These are phyloP conservation scores for Lamproptera curius DNA, from an alignment of 2,888 invertebrate genomes.

Conservation along the genomic window DNA sequence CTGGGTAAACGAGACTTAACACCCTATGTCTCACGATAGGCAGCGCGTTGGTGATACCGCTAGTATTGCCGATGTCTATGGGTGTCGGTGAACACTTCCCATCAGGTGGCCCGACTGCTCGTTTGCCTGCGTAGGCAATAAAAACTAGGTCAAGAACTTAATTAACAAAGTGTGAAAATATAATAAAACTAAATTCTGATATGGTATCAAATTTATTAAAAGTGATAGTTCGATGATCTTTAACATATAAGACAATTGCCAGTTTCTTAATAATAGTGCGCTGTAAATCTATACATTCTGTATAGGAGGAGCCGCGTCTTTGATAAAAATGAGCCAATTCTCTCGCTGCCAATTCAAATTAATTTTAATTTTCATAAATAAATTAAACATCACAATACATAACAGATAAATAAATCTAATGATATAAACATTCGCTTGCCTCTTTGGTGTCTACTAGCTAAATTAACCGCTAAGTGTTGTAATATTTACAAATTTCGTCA, in stretches of 20 bases:
- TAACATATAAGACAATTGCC: constrained; percentile 20
- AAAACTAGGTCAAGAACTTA: too few species aligned
- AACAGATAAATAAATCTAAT: constrained; percentile 71
- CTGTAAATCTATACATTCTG: not conserved
- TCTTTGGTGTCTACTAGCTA: constrained; percentile 79
- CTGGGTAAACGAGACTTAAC: too few species aligned
- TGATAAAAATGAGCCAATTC: not conserved
- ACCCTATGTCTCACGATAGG: too few species aligned
- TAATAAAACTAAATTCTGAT: constrained; percentile 18
- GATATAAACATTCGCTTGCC: constrained; percentile 55
- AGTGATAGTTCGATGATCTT: constrained; percentile 25
- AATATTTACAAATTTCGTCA: constrained; percentile 29
- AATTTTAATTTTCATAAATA: constrained; percentile 45
- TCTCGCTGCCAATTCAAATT: constrained; percentile 28
- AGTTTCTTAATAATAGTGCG: constrained; percentile 2
- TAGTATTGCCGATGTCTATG: too few species aligned
- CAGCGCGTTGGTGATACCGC: too few species aligned
- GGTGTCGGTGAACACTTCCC: too few species aligned
- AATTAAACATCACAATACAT: constrained; percentile 70
- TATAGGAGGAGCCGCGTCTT: too few species aligned
- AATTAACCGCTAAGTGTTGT: constrained; percentile 29
- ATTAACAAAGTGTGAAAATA: too few species aligned
- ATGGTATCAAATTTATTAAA: constrained; percentile 14
- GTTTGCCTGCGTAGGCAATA: too few species aligned
- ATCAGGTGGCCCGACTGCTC: too few species aligned